phyloP scores from a whole-genome alignment of 1,140 invertebrate genomes.

The Macrobrachium nipponense region DNA sequence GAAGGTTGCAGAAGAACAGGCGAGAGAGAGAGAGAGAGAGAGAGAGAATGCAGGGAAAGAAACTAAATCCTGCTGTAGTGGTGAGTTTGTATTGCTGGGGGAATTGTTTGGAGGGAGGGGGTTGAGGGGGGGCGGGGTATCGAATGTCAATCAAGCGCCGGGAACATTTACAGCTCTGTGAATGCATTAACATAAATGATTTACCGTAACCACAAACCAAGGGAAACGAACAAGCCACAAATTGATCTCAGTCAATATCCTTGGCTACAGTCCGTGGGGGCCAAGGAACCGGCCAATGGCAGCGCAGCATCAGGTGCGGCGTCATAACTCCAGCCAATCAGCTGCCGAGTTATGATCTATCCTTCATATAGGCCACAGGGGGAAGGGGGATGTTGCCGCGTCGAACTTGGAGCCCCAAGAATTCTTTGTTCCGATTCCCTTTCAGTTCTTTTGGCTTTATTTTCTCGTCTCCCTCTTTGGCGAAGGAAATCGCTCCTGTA shows the following conservation, averaged over 20 bases:
- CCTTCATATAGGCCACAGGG: slow-evolving; percentile 48
- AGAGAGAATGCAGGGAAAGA: not conserved
- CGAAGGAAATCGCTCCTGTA: not conserved
- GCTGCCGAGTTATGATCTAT: slow-evolving; percentile 56
- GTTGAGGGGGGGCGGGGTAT: not conserved
- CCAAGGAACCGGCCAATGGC: slow-evolving; percentile 35
- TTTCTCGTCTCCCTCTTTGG: not conserved
- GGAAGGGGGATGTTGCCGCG: slow-evolving; percentile 32
- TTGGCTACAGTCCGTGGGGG: not conserved
- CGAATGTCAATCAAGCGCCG: slow-evolving; percentile 33
- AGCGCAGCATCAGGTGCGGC: slow-evolving; percentile 33
- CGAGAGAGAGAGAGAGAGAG: slow-evolving; percentile 1
- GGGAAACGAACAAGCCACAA: slow-evolving; percentile 33
- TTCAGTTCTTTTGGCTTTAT: not conserved
- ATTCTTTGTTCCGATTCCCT: not conserved
- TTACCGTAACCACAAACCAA: slow-evolving; percentile 14
- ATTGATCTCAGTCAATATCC: slow-evolving; percentile 40
- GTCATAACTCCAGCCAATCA: slow-evolving; percentile 58
- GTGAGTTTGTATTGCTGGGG: too few species aligned
- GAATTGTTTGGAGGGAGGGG: not conserved
- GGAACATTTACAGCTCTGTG: slow-evolving; percentile 43
- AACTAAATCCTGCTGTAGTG: not conserved
- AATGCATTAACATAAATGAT: slow-evolving; percentile 36
- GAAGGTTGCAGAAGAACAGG: not conserved
- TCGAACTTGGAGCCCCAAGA: slow-evolving; percentile 7